These are phyloP conservation scores for Callorhinus ursinus DNA, from an alignment of 2,113 vertebrate genomes.

Conservation along the genomic window DNA sequence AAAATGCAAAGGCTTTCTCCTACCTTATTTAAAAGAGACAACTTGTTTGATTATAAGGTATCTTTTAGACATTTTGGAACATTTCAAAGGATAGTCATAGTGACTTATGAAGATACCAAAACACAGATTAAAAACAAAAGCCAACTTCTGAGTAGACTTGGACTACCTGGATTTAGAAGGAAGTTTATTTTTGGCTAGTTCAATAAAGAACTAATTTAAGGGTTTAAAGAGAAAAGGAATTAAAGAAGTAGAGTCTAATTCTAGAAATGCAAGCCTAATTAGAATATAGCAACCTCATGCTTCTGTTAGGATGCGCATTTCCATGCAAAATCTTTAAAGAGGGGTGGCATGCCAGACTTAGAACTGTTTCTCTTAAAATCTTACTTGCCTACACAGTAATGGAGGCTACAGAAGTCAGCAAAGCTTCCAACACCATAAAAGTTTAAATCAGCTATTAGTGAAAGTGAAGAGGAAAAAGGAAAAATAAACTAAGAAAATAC, in stretches of 20 bases:
- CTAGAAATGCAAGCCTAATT: slow-evolving; percentile 78
- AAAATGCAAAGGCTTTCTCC: background rate
- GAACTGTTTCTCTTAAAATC: slow-evolving; percentile 86
- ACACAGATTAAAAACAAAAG: slow-evolving; percentile 46
- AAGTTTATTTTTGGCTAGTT: slow-evolving; percentile 34
- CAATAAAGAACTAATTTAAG: slow-evolving; percentile 59
- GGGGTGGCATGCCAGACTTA: slow-evolving; percentile 86
- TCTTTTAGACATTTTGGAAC: slow-evolving; percentile 44
- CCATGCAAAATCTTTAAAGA: slow-evolving; percentile 86
- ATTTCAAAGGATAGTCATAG: slow-evolving; percentile 44
- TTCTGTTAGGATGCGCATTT: slow-evolving; percentile 85
- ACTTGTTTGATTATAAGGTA: background rate
- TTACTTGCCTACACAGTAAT: slow-evolving; percentile 91
- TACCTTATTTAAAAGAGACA: background rate
- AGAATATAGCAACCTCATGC: slow-evolving; percentile 85
- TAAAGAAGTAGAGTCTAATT: slow-evolving; percentile 64
- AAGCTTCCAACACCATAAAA: slow-evolving; percentile 93
- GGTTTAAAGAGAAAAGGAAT: slow-evolving; percentile 75
- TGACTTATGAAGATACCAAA: slow-evolving; percentile 42
- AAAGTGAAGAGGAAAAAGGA: slow-evolving; percentile 91
- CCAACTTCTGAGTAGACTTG: background rate
- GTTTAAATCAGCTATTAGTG: slow-evolving; percentile 95
- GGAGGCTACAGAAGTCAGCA: slow-evolving; percentile 90
- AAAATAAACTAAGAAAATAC: slow-evolving; percentile 88
- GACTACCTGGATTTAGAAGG: slow-evolving; percentile 26